Base-by-base conservation (phyloP, 2,888 invertebrate genomes). In the Aleiodes alternator region DNA sequence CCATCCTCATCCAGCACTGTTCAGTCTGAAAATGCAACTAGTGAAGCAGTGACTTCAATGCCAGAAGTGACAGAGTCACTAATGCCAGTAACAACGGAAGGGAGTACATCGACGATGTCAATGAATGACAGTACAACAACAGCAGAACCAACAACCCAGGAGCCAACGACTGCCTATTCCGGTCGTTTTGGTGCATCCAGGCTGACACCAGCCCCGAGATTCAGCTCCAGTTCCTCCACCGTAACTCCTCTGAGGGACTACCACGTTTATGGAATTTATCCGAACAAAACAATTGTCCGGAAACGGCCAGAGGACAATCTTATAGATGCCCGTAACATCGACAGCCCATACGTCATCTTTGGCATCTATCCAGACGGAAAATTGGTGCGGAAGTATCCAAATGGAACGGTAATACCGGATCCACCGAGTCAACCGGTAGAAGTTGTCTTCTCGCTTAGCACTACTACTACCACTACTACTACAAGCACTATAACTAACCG, bases 331-430 rank as follows among this genome's bases (percentile, higher is more conserved):
- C 91, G 93, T 90, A 93, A 93, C 90, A 92, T 94, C 87, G 91
- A 93, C 84, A 93, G 92, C 87, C 94, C 95, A 81, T 95, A 93
- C 89, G 92, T 95, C 84, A 92, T 95, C 88, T 94, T 94, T 85
- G 95, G 95, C 88, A 92, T 95, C 85, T 93, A 93, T 89, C 95
- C 95, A 82, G 94, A 95, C 91, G 95, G 95, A 90, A 94, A 94
- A 88, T 91, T 95, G 89, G 93, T 95, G 88, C 93, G 94, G 90
- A 95, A 94, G 91, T 95, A 94, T 88, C 95, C 95, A 81, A 95
- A 95, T 86, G 95, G 95, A 89, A 95, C 95, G 87, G 91, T 94
- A 90, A 93, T 95, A 89, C 94, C 95, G 90, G 94, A 94, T 87
- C 87, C 88, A 76, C 87, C 88, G 75, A 86, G 84, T 76, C 88